Conservation (phyloP, 2,797 vertebrate genomes). For the Rousettus madagascariensis region DNA sequence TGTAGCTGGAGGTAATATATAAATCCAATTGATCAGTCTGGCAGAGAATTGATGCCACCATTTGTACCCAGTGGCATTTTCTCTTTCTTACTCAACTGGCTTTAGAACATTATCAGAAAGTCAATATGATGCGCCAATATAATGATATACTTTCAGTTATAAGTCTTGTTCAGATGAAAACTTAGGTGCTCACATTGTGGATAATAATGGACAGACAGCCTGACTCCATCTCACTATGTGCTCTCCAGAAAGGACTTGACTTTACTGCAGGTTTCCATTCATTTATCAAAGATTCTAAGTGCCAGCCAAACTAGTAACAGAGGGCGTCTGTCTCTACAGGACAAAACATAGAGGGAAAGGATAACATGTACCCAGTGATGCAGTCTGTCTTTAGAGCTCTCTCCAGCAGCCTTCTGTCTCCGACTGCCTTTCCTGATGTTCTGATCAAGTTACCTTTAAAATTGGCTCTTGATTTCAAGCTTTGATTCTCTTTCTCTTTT, state of each 20-base stretch:
- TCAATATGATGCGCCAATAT: constrained; percentile 87
- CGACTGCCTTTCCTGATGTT: constrained; percentile 73
- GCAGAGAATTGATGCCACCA: constrained; percentile 89
- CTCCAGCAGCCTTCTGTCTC: constrained; percentile 79
- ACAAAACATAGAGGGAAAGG: constrained; percentile 64
- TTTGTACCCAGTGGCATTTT: constrained; percentile 87
- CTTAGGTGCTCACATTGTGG: constrained; percentile 79
- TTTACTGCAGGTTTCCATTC: constrained; percentile 38
- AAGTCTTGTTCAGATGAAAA: constrained; percentile 84
- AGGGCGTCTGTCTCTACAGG: constrained; percentile 85
- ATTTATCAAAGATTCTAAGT: constrained; percentile 85
- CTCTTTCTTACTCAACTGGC: constrained; percentile 85
- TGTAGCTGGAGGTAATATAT: constrained; percentile 88
- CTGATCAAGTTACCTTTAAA: constrained; percentile 90
- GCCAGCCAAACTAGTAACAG: constrained; percentile 82
- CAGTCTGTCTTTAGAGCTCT: constrained; percentile 81
- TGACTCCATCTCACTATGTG: constrained; percentile 86
- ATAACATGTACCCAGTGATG: constrained; percentile 43
- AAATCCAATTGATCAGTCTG: constrained; percentile 90
- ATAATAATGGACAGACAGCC: constrained; percentile 87
- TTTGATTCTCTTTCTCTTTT: constrained; percentile 75
- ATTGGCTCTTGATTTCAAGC: constrained; percentile 82
- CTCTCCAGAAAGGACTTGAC: constrained; percentile 79
- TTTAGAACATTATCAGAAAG: constrained; percentile 90
- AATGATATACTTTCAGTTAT: constrained; percentile 84